Percentiles rank a stretch among this genome's conserved stretches.
These are phyloP conservation scores for Galemys pyrenaicus DNA, from an alignment of 2,113 vertebrate genomes.

Conservation along the genomic window DNA sequence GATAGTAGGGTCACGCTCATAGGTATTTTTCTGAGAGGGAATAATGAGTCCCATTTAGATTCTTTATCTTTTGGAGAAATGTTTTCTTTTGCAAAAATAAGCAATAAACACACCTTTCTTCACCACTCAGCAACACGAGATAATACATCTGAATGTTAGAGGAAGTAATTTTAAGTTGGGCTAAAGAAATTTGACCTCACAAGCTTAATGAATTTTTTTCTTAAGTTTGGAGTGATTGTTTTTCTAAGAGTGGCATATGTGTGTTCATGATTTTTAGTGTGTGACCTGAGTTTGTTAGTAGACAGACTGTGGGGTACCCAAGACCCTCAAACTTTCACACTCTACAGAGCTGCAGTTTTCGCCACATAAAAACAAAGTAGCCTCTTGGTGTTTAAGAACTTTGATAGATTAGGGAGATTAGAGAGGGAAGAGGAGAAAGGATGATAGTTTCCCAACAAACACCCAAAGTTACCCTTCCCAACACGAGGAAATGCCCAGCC, in stretches of 20 bases:
- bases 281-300: not conserved
- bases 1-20: not conserved
- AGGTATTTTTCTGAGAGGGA: not conserved
- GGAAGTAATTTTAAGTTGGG: not conserved
- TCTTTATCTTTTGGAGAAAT: slow-evolving; percentile 20
- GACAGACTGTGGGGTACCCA: too few species aligned
- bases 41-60: not conserved
- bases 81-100: not conserved
- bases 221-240: slow-evolving; percentile 4
- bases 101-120: not conserved
- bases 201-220: not conserved
- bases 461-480: too few species aligned
- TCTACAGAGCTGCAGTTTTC: too few species aligned
- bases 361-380: too few species aligned
- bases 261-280: slow-evolving; percentile 2
- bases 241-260: not conserved
- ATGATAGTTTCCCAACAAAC: too few species aligned
- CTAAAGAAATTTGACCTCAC: not conserved
- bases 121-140: not conserved
- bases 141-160: not conserved
- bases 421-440: too few species aligned
- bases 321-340: too few species aligned
- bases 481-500: too few species aligned
- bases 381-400: too few species aligned
- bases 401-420: too few species aligned